phyloP scores from a whole-genome alignment of 2,113 vertebrate species.

The Sporophila hypoxantha region DNA sequence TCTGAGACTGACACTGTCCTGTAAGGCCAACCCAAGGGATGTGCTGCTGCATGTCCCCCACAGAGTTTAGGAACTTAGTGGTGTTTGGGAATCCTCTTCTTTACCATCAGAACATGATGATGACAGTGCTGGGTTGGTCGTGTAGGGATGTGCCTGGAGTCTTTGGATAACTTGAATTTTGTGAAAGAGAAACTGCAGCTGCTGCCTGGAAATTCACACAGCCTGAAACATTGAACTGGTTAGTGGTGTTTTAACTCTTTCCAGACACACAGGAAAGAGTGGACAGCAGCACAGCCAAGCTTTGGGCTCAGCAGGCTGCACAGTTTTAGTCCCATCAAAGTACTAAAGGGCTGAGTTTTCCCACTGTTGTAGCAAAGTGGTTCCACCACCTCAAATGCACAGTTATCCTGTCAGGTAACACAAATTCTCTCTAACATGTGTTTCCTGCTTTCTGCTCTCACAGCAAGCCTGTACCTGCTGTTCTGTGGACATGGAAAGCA shows the following conservation, averaged over 20 bases:
- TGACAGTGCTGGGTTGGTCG: not conserved
- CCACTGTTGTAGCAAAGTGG: not conserved
- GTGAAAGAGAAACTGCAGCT: not conserved
- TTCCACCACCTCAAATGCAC: not conserved
- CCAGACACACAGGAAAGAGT: not conserved
- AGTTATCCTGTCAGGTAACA: not conserved
- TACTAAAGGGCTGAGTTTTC: not conserved
- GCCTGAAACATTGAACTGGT: not conserved
- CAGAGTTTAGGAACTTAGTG: fast-evolving
- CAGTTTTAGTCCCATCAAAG: not conserved
- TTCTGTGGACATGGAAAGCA: not conserved
- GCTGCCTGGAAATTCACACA: not conserved
- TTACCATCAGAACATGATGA: fast-evolving
- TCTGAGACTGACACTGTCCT: not conserved
- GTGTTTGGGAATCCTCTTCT: not conserved
- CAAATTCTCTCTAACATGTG: fast-evolving
- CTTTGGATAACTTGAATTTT: not conserved
- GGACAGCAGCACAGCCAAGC: not conserved
- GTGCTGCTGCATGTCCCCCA: not conserved
- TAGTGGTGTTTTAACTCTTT: not conserved
- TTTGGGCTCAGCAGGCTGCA: not conserved
- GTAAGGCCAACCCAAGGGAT: not conserved
- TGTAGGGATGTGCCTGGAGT: not conserved
- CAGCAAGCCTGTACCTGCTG: not conserved
- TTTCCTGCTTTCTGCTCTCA: not conserved